Evolutionary conservation across 2,888 invertebrate genomes (phyloP).

Genomic region (Bedellia somnulentella): DNA sequence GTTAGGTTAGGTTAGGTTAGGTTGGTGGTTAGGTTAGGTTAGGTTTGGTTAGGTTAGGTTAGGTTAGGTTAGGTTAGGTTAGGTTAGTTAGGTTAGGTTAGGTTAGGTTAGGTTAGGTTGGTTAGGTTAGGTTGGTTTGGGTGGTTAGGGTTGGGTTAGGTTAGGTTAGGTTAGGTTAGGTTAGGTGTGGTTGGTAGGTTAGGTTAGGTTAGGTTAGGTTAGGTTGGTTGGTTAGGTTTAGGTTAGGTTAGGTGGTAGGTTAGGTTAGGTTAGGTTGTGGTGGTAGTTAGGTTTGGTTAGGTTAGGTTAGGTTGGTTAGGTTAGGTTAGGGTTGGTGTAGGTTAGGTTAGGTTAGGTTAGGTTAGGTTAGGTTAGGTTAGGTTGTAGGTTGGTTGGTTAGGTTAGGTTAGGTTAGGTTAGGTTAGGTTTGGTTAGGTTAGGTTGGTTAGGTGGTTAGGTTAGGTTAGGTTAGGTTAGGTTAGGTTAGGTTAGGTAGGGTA

Average conservation of each 20-base stretch:
- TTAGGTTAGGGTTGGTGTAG: constrained; percentile 5
- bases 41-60: constrained; percentile 5
- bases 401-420: constrained; percentile 7
- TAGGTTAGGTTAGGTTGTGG: constrained; percentile 5
- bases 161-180: constrained; percentile 6
- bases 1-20: constrained; percentile 4
- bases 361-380: constrained; percentile 6
- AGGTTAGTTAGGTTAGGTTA: constrained; percentile 5
- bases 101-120: constrained; percentile 4
- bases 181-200: constrained; percentile 4
- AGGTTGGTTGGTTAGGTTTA: constrained; percentile 6
- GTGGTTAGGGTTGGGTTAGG: constrained; percentile 4
- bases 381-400: constrained; percentile 4
- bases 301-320: constrained; percentile 6
- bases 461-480: constrained; percentile 6
- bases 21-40: constrained; percentile 1
- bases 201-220: constrained; percentile 6
- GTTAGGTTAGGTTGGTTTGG: constrained; percentile 5
- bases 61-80: constrained; percentile 5
- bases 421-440: constrained; percentile 6
- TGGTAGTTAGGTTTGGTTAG: constrained; percentile 6
- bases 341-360: constrained; percentile 4
- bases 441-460: constrained; percentile 7
- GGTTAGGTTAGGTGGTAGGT: constrained; percentile 6
- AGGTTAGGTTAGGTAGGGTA: constrained; percentile 6